These are phyloP conservation scores for Pandemis corylana DNA, from an alignment of 2,888 invertebrate species.

Conservation along the genomic window DNA sequence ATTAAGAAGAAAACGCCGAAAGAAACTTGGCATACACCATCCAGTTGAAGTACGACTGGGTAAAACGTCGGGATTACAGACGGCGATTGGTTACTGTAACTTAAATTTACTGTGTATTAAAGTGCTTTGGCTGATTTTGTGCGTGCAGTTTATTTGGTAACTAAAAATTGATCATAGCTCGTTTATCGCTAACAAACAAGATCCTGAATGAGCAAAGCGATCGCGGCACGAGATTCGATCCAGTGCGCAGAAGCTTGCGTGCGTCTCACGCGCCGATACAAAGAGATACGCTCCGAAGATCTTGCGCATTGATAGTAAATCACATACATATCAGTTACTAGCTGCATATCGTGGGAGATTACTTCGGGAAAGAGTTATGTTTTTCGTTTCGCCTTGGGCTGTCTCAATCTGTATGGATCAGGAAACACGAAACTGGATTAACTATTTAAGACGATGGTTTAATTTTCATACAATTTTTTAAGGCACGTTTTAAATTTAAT, in stretches of 20 bases:
- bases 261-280: slow-evolving; percentile 63
- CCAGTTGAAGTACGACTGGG: too few relatives aligned
- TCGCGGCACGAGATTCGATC: slow-evolving; percentile 64
- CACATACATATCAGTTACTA: slow-evolving; percentile 73
- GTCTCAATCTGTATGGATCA: slow-evolving; percentile 22
- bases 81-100: too few relatives aligned
- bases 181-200: slow-evolving; percentile 62
- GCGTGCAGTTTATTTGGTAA: slow-evolving; percentile 51
- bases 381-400: slow-evolving; percentile 31
- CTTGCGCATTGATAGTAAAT: slow-evolving; percentile 77
- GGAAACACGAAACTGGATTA: slow-evolving; percentile 1
- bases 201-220: slow-evolving; percentile 54
- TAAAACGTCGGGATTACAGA: too few relatives aligned
- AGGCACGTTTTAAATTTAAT: too few relatives aligned
- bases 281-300: slow-evolving; percentile 73
- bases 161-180: slow-evolving; percentile 65
- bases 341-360: slow-evolving; percentile 66
- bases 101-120: neutral
- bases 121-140: slow-evolving; percentile 8
- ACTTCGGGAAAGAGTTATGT: slow-evolving; percentile 48
- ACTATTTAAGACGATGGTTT: neutral
- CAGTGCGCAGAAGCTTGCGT: slow-evolving; percentile 61
- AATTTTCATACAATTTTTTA: neutral
- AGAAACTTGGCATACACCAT: too few relatives aligned
- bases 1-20: too few relatives aligned